Base-by-base conservation (phyloP, 2,113 vertebrate species). In the Ictalurus furcatus region DNA sequence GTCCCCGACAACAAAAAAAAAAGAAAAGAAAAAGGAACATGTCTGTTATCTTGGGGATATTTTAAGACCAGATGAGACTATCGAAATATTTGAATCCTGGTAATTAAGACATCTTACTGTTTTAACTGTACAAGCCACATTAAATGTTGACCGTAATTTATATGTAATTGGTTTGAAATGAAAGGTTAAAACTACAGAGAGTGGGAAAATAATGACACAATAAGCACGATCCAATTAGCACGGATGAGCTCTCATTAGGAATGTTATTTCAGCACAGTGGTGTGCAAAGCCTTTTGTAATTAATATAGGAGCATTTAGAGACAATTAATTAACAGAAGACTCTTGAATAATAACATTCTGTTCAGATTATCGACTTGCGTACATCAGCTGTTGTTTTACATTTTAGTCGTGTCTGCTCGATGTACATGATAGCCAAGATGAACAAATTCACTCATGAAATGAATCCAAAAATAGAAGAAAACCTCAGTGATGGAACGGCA, bases 171-270 rank as follows among this genome's bases (percentile, higher is more conserved):
- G 73, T 58, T 80, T 59, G 48, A 34, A 84, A 74, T 88, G 54
- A 90, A 90, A 90, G 86, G 88, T 90, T 92, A 90, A 83, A 84
- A 87, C 79, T 76, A 88, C 82, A 78, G 86, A 48, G 81, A 73
- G 86, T 89, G 85, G 67, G 89, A 89, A 93, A 92, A 92, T 92
- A 92, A 93, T 92, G 89, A 89, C 91, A 91, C 89, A 92, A 91
- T 88, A 90, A 93, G 44, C 44, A 48, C 44, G 44, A 93, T 91
- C 87, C 89, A 92, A 90, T 92, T 90, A 93, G 89, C 88, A 88
- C 80, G 84, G 80, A 90, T 86, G 87, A 87, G 87, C 90, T 90
- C 90, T 86, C 80, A 89, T 90, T 89, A 89, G 87, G 88, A 87
- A 92, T 81, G 84, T 74, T 90, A 88, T 90, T 90, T 86, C 91